These are phyloP conservation scores for Campoplex nolae DNA, from an alignment of 2,888 invertebrate genomes.

Conservation along the genomic window DNA sequence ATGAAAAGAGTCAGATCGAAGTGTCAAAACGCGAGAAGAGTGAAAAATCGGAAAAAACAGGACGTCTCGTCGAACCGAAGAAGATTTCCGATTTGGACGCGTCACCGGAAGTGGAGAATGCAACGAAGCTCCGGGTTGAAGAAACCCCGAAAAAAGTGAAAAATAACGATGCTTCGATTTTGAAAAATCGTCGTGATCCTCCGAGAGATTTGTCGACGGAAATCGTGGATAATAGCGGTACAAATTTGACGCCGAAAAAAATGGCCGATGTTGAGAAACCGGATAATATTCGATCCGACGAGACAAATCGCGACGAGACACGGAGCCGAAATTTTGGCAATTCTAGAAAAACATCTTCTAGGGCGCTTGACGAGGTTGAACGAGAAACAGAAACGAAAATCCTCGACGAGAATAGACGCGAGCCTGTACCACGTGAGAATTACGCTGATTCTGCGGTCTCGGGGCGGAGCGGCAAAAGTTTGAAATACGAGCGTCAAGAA, in stretches of 20 bases:
- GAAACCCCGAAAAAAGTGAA: not conserved
- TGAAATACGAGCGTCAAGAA: conserved; percentile 27
- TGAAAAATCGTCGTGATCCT: conserved; percentile 33
- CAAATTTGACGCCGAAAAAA: conserved; percentile 5
- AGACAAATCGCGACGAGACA: not conserved
- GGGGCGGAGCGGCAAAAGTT: conserved; percentile 35
- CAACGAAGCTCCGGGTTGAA: conserved; percentile 1
- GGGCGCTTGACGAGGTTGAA: conserved; percentile 30
- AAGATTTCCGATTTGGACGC: conserved; percentile 2
- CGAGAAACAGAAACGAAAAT: conserved; percentile 19
- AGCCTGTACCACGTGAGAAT: conserved; percentile 53
- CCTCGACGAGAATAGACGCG: conserved; percentile 64
- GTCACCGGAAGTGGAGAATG: conserved; percentile 1
- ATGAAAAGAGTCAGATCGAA: conserved; percentile 33
- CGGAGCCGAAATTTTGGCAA: conserved; percentile 2
- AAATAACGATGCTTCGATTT: not conserved
- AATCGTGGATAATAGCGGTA: not conserved
- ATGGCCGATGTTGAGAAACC: conserved; percentile 18
- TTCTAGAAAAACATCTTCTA: conserved; percentile 39
- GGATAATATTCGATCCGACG: conserved; percentile 16
- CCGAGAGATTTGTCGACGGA: conserved; percentile 30
- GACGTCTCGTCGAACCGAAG: not conserved
- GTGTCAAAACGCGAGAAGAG: conserved; percentile 17
- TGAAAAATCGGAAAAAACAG: conserved; percentile 3
- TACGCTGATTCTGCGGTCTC: conserved; percentile 10